Percentiles rank a stretch among this genome's conserved stretches.
Conservation (phyloP, 2,888 invertebrate species). For the Xanthia icteritia region DNA sequence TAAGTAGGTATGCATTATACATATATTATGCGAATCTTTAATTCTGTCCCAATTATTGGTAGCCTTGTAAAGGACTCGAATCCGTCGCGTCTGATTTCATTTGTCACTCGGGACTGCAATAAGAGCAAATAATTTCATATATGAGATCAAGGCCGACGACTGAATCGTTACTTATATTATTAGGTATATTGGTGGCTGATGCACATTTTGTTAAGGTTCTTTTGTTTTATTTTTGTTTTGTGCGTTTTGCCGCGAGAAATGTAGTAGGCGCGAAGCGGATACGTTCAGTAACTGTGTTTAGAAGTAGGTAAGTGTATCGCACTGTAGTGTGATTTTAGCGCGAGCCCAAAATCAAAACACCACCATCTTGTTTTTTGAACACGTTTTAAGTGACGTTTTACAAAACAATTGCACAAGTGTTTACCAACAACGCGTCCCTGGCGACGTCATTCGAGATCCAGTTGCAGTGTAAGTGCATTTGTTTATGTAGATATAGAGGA, state of each 20-base stretch:
- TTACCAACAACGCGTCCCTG: too few relatives aligned
- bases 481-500: too few relatives aligned
- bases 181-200: constrained; percentile 44
- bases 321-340: too few relatives aligned
- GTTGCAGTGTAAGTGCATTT: too few relatives aligned
- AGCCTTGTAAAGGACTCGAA: constrained; percentile 61
- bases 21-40: constrained; percentile 1
- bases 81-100: constrained; percentile 55
- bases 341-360: too few relatives aligned
- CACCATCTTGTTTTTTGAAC: too few relatives aligned
- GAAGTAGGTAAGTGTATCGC: neutral
- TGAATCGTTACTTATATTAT: constrained; percentile 45
- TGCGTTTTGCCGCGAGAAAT: constrained; percentile 43
- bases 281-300: neutral
- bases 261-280: constrained; percentile 25
- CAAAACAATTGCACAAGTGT: too few relatives aligned
- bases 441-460: too few relatives aligned
- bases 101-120: constrained; percentile 52
- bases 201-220: constrained; percentile 34
- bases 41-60: constrained; percentile 55
- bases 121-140: constrained; percentile 58
- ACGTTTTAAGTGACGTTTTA: too few relatives aligned
- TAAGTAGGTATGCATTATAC: neutral
- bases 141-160: constrained; percentile 62
- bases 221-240: constrained; percentile 46